Evolutionary conservation across 2,113 vertebrate species (phyloP).

Genomic region (Illadopsis cleaveri): DNA sequence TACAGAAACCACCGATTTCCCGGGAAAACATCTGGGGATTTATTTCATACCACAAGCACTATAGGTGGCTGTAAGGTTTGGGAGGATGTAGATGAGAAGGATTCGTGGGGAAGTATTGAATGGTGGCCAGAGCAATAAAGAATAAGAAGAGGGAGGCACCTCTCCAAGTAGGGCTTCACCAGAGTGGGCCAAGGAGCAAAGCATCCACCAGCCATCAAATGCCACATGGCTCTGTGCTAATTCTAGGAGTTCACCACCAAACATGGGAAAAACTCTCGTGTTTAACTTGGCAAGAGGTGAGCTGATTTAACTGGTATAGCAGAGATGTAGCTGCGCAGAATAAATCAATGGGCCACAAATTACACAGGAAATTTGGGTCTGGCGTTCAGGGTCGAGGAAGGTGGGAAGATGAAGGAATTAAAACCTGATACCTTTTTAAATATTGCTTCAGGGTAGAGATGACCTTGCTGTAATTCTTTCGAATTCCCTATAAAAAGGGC

Average conservation of each 20-base stretch:
- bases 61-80: conserved; percentile 40
- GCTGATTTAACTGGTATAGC: conserved; percentile 34
- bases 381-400: conserved; percentile 16
- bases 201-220: neutral
- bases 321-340: conserved; percentile 28
- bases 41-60: conserved; percentile 26
- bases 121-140: conserved; percentile 18
- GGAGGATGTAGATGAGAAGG: conserved; percentile 5
- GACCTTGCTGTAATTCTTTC: neutral
- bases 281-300: conserved; percentile 56
- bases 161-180: conserved; percentile 24
- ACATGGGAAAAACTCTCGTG: neutral
- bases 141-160: neutral
- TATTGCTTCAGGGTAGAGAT: conserved; percentile 18
- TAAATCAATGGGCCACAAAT: conserved; percentile 59
- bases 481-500: neutral
- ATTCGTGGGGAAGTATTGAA: conserved; percentile 25
- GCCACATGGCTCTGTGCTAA: neutral
- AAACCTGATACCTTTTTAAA: conserved; percentile 45
- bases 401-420: conserved; percentile 52
- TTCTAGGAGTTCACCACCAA: conserved; percentile 50
- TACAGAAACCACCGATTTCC: neutral
- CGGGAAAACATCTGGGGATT: conserved; percentile 6
- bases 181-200: neutral
- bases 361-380: conserved; percentile 59